A percentile compares a stretch with the other conserved stretches of the same genome.
Evolutionary conservation across 2,888 invertebrate genomes (phyloP).

Genomic region (Apoderus coryli): DNA sequence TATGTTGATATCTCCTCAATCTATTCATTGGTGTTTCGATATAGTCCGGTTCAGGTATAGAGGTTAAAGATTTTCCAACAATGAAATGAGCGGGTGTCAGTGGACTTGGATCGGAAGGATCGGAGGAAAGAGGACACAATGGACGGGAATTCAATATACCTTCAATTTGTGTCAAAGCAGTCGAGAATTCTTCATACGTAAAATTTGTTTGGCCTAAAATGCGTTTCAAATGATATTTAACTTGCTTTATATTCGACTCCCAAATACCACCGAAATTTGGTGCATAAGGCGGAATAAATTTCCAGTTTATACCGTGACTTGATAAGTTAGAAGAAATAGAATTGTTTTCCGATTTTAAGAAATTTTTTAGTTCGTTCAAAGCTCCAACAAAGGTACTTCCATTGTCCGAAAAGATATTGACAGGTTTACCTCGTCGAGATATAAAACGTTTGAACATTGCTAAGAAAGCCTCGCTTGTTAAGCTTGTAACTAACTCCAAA

Average conservation of each 20-base stretch:
- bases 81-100: no score
- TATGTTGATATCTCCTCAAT: no score
- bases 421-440: no score
- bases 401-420: no score
- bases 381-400: no score
- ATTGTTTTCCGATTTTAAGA: neutral
- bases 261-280: slow-evolving; percentile 9
- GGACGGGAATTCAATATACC: no score
- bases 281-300: slow-evolving; percentile 5
- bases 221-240: slow-evolving; percentile 7
- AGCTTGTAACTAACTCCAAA: slow-evolving; percentile 10
- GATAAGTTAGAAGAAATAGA: neutral
- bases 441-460: slow-evolving; percentile 9
- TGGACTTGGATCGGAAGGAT: no score
- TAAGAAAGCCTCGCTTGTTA: slow-evolving; percentile 11
- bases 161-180: slow-evolving; percentile 4
- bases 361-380: slow-evolving; percentile 2
- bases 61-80: no score
- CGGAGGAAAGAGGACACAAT: no score
- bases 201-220: slow-evolving; percentile 2
- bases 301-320: neutral
- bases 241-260: no score
- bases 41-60: no score
- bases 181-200: slow-evolving; percentile 5
- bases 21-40: no score